Evolutionary conservation across 2,888 invertebrate species (phyloP).

Genomic region (Gymnosoma rotundatum): DNA sequence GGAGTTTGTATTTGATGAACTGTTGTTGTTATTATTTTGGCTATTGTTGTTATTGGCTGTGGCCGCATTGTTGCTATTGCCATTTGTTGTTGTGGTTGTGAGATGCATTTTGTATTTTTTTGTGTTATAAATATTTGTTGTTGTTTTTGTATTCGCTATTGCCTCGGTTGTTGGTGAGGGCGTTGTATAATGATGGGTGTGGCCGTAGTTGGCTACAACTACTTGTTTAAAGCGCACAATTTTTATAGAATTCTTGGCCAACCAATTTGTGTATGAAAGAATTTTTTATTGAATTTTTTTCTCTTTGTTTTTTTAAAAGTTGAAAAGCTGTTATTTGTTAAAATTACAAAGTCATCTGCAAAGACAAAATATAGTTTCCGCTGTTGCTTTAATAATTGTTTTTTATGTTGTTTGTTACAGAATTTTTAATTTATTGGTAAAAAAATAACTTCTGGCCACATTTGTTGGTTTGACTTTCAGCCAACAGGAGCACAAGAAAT

Average conservation of each 20-base stretch:
- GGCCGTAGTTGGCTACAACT: slow-evolving; percentile 73
- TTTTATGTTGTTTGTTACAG: neutral
- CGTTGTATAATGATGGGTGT: slow-evolving; percentile 62
- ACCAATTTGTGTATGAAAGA: slow-evolving; percentile 33
- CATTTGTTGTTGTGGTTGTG: slow-evolving; percentile 77
- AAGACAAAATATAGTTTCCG: slow-evolving; percentile 18
- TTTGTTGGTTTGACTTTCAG: slow-evolving; percentile 81
- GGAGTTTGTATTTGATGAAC: slow-evolving; percentile 73
- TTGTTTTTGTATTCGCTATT: neutral
- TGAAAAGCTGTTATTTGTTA: neutral
- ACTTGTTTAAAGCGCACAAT: slow-evolving; percentile 74
- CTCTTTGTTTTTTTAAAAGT: neutral
- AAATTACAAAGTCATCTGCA: slow-evolving; percentile 52
- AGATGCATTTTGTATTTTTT: slow-evolving; percentile 77
- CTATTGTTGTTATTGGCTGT: slow-evolving; percentile 74
- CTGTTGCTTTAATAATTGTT: slow-evolving; percentile 1
- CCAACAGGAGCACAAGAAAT: slow-evolving; percentile 72
- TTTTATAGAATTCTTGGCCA: slow-evolving; percentile 66
- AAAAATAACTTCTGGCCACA: slow-evolving; percentile 74
- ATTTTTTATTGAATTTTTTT: slow-evolving; percentile 5
- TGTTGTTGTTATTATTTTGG: slow-evolving; percentile 83
- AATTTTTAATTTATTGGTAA: slow-evolving; percentile 25
- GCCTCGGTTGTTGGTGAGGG: slow-evolving; percentile 5
- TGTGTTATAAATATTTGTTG: slow-evolving; percentile 10
- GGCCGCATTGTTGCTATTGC: slow-evolving; percentile 73